phyloP scores from a whole-genome alignment of 2,113 vertebrate genomes.

The Melierax canorus region DNA sequence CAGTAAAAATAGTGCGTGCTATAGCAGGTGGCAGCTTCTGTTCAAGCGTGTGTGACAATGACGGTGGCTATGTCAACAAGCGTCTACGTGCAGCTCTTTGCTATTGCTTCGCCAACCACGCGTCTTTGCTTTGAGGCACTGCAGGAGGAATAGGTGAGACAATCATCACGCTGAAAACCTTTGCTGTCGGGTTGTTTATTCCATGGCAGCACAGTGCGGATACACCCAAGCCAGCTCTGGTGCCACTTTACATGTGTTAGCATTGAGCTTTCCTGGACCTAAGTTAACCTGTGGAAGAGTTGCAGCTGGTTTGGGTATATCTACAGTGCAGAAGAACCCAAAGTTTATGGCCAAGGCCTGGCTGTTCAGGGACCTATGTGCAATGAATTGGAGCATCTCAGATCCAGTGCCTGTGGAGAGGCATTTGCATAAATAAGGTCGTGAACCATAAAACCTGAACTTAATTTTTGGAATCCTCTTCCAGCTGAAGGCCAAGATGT shows the following conservation, averaged over 20 bases:
- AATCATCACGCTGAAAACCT: not conserved
- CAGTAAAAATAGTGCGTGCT: not conserved
- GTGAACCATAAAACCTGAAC: not conserved
- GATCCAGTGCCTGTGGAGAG: not conserved
- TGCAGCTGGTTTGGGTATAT: not conserved
- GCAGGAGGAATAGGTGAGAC: not conserved
- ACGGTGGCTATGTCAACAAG: not conserved
- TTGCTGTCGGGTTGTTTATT: not conserved
- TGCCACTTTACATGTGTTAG: accelerated
- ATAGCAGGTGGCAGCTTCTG: not conserved
- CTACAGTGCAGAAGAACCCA: not conserved
- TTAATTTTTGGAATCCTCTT: not conserved
- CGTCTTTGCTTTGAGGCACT: not conserved
- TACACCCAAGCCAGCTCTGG: not conserved
- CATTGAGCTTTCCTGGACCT: not conserved
- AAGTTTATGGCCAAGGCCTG: not conserved
- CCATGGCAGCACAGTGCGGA: not conserved
- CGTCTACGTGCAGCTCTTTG: not conserved
- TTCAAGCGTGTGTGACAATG: not conserved
- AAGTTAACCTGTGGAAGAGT: not conserved
- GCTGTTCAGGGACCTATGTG: not conserved
- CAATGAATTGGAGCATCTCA: not conserved
- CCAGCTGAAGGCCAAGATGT: not conserved
- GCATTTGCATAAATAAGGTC: not conserved
- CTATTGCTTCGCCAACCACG: not conserved